Base-by-base conservation (phyloP, 2,113 vertebrate species). In the Calyptomena viridis region DNA sequence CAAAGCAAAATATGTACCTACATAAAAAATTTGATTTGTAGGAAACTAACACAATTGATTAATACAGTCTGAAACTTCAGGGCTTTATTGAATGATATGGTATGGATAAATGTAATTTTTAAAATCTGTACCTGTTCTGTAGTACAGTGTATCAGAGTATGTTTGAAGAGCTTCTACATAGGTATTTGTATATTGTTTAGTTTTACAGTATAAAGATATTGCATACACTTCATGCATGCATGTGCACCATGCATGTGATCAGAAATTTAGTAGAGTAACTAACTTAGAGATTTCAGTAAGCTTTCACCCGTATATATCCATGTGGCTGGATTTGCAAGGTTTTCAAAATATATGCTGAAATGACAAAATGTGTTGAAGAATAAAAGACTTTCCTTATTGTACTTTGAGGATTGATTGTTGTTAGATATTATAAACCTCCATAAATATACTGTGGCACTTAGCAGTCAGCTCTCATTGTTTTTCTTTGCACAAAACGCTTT, bases 401-500 rank as follows among this genome's bases (percentile, higher is more conserved):
- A 23, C 47, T 55, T 44, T 42, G 24, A 79, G 71, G 22, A 84
- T 68, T 22, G 23, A 22, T 31, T 87, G 22, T 25, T 83, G 22
- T 91, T 85, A 49, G 31, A 83, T 91, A 55, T 94, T 59, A 40
- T 33, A 44, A 20, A 37, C 56, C 24, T 76, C 46, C 37, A 5
- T 72, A 55, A 90, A 91, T 49, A 58, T 6, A 44, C 12, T 91
- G 78, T 69, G 79, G 44, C 63, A 78, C 77, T 87, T 94, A 50
- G 13, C 14, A 87, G 90, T 94, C 83, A 89, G 37, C 72, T 95
- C 86, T 84, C 71, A 78, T 58, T 80, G 40, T 88, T 92, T 66
- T 90, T 88, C 63, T 84, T 90, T 63, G n/a, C 80, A 59, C 87
- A 90, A 94, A 84, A 28, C 85, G 22, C 24, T 46, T 55, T 86